phyloP scores from a whole-genome alignment of 2,888 invertebrate genomes.

The Nipponacmea schrenckii region DNA sequence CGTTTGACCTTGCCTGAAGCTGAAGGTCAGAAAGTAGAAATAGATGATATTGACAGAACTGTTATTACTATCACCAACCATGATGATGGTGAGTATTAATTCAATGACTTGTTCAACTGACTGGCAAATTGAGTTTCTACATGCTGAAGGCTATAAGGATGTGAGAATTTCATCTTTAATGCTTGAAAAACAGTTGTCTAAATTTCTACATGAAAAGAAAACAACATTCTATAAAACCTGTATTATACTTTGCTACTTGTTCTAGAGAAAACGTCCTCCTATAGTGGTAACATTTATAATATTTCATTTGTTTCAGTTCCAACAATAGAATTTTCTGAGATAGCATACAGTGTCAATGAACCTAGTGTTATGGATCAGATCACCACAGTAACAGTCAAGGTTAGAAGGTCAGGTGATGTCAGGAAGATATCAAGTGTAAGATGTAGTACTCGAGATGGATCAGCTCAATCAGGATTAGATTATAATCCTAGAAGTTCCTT shows the following conservation, averaged over 20 bases:
- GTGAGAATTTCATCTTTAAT: too few relatives aligned
- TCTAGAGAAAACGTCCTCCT: too few relatives aligned
- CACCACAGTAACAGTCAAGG: conserved; percentile 47
- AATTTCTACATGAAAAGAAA: too few relatives aligned
- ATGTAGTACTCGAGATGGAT: conserved; percentile 65
- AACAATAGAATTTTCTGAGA: conserved; percentile 54
- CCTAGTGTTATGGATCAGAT: conserved; percentile 52
- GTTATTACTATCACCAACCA: conserved; percentile 61
- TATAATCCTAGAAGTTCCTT: conserved; percentile 62
- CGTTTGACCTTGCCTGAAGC: conserved; percentile 57
- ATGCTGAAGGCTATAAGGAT: too few relatives aligned
- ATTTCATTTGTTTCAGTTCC: conserved; percentile 45
- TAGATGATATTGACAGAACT: conserved; percentile 56
- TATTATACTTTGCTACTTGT: too few relatives aligned
- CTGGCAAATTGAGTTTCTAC: too few relatives aligned
- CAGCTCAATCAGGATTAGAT: conserved; percentile 65
- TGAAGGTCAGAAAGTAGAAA: conserved; percentile 37
- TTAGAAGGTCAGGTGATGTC: conserved; percentile 61
- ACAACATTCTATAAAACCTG: too few relatives aligned
- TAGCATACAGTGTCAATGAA: conserved; percentile 60
- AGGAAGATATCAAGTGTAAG: conserved; percentile 54
- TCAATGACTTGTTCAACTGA: not conserved
- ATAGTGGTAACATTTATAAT: too few relatives aligned
- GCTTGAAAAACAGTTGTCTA: too few relatives aligned
- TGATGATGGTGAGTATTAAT: conserved; percentile 60